These are phyloP conservation scores for Acipenser ruthenus DNA, from an alignment of 2,797 vertebrate species.

Conservation along the genomic window DNA sequence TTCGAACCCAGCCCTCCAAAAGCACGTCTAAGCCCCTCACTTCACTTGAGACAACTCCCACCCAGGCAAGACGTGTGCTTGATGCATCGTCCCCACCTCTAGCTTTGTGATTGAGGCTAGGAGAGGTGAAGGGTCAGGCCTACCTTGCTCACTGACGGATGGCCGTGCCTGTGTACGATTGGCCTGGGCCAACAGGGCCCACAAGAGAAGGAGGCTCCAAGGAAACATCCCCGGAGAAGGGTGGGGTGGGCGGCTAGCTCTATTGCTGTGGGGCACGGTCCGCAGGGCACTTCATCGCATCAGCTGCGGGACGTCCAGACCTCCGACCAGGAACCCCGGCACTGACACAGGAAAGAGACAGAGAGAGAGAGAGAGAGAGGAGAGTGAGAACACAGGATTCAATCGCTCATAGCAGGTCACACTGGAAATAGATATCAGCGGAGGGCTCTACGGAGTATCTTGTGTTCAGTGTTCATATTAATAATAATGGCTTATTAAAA, in stretches of 20 bases:
- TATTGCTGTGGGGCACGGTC: not conserved
- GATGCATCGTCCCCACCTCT: too few species aligned
- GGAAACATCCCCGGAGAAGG: not conserved
- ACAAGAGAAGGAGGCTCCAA: slow-evolving; percentile 31
- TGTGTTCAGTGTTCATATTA: too few species aligned
- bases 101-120: not conserved
- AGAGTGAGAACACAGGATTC: slow-evolving; percentile 1
- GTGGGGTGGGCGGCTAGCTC: slow-evolving; percentile 28
- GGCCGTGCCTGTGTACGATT: slow-evolving; percentile 32
- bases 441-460: too few species aligned
- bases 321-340: slow-evolving; percentile 21
- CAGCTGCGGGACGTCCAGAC: slow-evolving; percentile 3
- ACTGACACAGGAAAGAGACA: not conserved
- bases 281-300: not conserved
- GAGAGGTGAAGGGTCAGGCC: not conserved
- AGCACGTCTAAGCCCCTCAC: too few species aligned
- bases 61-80: too few species aligned
- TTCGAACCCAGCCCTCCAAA: too few species aligned
- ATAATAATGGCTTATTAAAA: too few species aligned
- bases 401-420: not conserved
- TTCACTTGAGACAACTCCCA: too few species aligned
- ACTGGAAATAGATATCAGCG: too few species aligned
- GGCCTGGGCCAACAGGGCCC: slow-evolving; percentile 29
- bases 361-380: not conserved
- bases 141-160: slow-evolving; percentile 32